Percentiles rank a stretch among this genome's conserved stretches.
These are phyloP conservation scores for Danio choprae DNA, from an alignment of 2,797 vertebrate genomes.

Conservation along the genomic window DNA sequence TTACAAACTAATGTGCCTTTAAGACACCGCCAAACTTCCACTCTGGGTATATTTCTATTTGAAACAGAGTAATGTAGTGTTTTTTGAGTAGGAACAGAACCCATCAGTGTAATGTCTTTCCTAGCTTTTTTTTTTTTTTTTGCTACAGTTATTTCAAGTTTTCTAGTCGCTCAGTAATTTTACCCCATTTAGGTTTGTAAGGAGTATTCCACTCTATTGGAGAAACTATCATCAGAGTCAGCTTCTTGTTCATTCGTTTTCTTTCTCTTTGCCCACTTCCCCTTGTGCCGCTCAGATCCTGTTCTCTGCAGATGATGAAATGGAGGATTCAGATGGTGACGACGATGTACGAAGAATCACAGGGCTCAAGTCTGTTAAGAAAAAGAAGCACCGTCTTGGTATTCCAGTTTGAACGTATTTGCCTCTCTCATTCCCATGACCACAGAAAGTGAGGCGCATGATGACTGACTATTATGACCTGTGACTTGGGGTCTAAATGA, in stretches of 20 bases:
- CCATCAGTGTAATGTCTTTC: not conserved
- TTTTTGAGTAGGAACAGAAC: not conserved
- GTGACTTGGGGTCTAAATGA: not conserved
- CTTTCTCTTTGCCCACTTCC: constrained; percentile 17
- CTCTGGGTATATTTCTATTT: not conserved
- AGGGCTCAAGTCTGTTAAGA: constrained; percentile 89
- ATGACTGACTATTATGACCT: not conserved
- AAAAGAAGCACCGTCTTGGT: constrained; percentile 95
- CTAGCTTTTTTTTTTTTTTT: not conserved
- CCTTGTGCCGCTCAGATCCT: constrained; percentile 83
- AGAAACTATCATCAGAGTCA: not conserved
- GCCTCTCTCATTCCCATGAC: constrained; percentile 45
- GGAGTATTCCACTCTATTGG: not conserved
- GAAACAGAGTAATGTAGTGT: not conserved
- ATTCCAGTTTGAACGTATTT: constrained; percentile 87
- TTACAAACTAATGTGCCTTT: constrained; percentile 33
- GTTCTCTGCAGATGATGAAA: constrained; percentile 96
- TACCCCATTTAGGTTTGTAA: not conserved
- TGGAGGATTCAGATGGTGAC: constrained; percentile 93
- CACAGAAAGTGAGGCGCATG: constrained; percentile 3
- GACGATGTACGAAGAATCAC: constrained; percentile 90
- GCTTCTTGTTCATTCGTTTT: not conserved
- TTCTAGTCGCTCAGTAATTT: not conserved
- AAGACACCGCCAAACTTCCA: constrained; percentile 13
- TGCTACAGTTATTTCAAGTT: not conserved